These are phyloP conservation scores for Gopherus evgoodei DNA, from an alignment of 2,113 vertebrate species.

Conservation along the genomic window DNA sequence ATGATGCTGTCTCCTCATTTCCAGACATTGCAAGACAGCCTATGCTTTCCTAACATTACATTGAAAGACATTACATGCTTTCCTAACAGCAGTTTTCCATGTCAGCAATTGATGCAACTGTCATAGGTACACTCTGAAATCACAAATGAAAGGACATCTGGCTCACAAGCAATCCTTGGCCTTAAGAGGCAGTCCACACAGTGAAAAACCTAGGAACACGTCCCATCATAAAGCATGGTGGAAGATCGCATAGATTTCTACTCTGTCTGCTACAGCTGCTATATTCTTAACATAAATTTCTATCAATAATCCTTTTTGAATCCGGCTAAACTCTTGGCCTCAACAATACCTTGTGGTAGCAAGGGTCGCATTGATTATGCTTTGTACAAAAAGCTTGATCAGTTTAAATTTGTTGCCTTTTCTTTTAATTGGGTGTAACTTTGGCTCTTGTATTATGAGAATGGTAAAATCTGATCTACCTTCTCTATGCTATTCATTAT, in stretches of 20 bases:
- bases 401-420: neutral
- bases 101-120: neutral
- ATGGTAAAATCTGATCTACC: neutral
- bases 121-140: neutral
- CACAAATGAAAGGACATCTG: neutral
- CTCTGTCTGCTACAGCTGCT: neutral
- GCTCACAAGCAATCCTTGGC: neutral
- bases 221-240: neutral
- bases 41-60: neutral
- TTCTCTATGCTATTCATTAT: neutral
- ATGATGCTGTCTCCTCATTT: neutral
- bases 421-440: neutral
- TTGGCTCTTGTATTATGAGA: neutral
- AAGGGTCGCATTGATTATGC: neutral
- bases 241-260: neutral
- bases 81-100: neutral
- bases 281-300: neutral
- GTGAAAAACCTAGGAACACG: neutral
- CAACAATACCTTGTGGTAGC: neutral
- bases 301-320: neutral
- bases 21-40: neutral
- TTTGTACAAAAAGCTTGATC: neutral
- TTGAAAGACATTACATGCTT: neutral
- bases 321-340: neutral
- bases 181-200: neutral